These are phyloP conservation scores for Trissolcus brochymenae DNA, from an alignment of 2,888 invertebrate genomes.

Conservation along the genomic window DNA sequence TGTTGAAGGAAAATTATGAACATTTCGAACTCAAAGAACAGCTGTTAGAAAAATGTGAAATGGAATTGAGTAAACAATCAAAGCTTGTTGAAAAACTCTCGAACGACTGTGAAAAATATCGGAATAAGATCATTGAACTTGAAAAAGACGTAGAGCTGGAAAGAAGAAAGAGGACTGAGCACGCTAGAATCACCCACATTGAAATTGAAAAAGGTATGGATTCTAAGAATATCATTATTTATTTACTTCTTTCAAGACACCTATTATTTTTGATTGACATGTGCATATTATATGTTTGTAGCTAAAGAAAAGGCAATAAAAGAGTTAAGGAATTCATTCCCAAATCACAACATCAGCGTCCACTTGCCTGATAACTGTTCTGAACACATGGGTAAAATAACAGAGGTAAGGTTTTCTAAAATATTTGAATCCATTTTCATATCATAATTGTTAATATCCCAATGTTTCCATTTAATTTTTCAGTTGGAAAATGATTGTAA, in stretches of 20 bases:
- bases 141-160: slow-evolving; percentile 69
- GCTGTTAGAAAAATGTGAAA: slow-evolving; percentile 64
- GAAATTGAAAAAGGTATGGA: slow-evolving; percentile 70
- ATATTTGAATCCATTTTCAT: neutral
- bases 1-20: slow-evolving; percentile 72
- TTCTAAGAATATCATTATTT: slow-evolving; percentile 4
- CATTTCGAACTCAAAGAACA: slow-evolving; percentile 63
- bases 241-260: slow-evolving; percentile 1
- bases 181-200: slow-evolving; percentile 67
- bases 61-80: slow-evolving; percentile 65
- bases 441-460: neutral
- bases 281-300: slow-evolving; percentile 39
- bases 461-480: neutral
- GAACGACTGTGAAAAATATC: slow-evolving; percentile 66
- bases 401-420: slow-evolving; percentile 60
- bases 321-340: slow-evolving; percentile 69
- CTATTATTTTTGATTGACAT: slow-evolving; percentile 7
- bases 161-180: slow-evolving; percentile 66
- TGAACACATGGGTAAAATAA: slow-evolving; percentile 71
- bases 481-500: slow-evolving; percentile 70
- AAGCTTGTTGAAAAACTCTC: slow-evolving; percentile 66
- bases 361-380: slow-evolving; percentile 69
- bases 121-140: slow-evolving; percentile 66
- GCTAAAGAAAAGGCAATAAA: slow-evolving; percentile 71
- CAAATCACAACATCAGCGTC: slow-evolving; percentile 69